These are phyloP conservation scores for Mustela nigripes DNA, from an alignment of 2,113 vertebrate species.

Conservation along the genomic window DNA sequence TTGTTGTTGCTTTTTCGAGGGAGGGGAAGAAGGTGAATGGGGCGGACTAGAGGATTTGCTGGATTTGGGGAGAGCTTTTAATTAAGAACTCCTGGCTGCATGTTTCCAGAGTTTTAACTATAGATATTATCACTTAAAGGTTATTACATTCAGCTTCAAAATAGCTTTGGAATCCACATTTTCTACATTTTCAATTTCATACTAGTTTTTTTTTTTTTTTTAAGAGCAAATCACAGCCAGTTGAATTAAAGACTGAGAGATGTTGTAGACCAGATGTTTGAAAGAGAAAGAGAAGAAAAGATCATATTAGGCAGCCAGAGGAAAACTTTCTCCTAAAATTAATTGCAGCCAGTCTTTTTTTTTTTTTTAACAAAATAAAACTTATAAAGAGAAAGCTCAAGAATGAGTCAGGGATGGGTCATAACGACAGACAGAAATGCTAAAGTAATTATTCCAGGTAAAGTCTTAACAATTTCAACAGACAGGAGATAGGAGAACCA, in stretches of 20 bases:
- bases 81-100: slow-evolving; percentile 53
- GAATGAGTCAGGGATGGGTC: neutral
- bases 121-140: slow-evolving; percentile 4
- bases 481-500: slow-evolving; percentile 58
- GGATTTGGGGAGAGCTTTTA: slow-evolving; percentile 39
- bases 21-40: neutral
- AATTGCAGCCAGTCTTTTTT: slow-evolving; percentile 38
- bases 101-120: neutral
- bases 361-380: slow-evolving; percentile 51
- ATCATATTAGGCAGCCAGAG: slow-evolving; percentile 47
- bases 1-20: slow-evolving; percentile 81
- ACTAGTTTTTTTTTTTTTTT: neutral
- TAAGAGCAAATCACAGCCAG: slow-evolving; percentile 58
- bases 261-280: slow-evolving; percentile 56
- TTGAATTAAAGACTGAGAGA: slow-evolving; percentile 55
- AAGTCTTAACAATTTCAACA: slow-evolving; percentile 55
- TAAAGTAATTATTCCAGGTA: slow-evolving; percentile 55
- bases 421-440: slow-evolving; percentile 52
- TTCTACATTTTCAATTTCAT: neutral
- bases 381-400: slow-evolving; percentile 58
- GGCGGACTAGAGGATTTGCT: neutral
- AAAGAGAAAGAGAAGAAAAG: slow-evolving; percentile 62
- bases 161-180: slow-evolving; percentile 47
- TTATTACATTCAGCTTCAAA: slow-evolving; percentile 73
- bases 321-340: slow-evolving; percentile 28